Evolutionary conservation across 2,113 vertebrate species (phyloP).

Genomic region (Podiceps cristatus): DNA sequence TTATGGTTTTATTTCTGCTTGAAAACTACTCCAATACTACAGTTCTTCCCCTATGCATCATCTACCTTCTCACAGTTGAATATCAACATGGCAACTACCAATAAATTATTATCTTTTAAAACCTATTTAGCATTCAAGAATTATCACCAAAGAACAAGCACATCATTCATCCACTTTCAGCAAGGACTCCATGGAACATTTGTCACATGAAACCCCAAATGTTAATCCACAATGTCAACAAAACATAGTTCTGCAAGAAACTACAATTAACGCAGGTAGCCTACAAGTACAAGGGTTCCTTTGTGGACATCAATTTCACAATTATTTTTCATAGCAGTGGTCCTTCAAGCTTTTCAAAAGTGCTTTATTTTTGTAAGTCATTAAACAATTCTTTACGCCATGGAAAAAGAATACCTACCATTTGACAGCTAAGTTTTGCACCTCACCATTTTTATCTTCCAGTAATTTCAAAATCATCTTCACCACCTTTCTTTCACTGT

Average conservation of each 20-base stretch:
- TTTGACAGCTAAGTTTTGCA: constrained; percentile 98
- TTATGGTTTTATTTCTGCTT: background rate
- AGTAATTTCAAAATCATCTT: constrained; percentile 98
- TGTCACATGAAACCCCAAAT: background rate
- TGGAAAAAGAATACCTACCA: constrained; percentile 80
- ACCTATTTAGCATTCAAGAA: background rate
- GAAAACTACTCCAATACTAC: background rate
- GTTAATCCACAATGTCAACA: background rate
- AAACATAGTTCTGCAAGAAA: background rate
- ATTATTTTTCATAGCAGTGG: background rate
- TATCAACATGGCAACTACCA: background rate
- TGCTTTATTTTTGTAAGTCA: background rate
- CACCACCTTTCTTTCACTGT: constrained; percentile 97
- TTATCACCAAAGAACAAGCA: background rate
- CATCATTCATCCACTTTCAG: background rate
- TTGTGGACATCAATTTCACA: background rate
- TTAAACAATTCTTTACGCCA: background rate
- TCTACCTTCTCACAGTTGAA: background rate
- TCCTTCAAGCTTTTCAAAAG: background rate
- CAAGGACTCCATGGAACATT: background rate
- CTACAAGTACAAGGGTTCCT: background rate
- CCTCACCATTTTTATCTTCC: constrained; percentile 98
- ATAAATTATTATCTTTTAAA: background rate
- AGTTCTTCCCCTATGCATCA: background rate
- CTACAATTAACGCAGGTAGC: background rate